Percentiles rank a stretch among this genome's conserved stretches.
phyloP scores from a whole-genome alignment of 2,797 vertebrate genomes.

The Ctenochaetus hawaiiensis region DNA sequence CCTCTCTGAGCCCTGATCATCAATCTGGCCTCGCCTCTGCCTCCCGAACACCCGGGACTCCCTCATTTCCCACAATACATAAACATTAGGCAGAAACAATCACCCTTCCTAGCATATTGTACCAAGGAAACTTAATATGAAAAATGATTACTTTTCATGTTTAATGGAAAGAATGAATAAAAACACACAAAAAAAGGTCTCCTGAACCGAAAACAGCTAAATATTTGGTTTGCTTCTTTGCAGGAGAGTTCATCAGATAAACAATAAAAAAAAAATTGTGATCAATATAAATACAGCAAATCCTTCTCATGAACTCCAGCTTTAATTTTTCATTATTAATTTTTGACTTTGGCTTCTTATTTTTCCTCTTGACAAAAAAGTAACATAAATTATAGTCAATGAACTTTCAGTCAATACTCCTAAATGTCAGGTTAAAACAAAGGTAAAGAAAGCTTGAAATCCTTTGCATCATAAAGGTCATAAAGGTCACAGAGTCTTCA shows the following conservation, averaged over 20 bases:
- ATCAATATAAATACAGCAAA: constrained; percentile 13
- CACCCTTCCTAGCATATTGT: constrained; percentile 57
- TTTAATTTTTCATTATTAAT: not conserved
- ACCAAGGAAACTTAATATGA: constrained; percentile 53
- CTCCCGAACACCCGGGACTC: constrained; percentile 40
- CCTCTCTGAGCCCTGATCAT: constrained; percentile 47
- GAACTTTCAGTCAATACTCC: not conserved
- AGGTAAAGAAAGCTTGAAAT: constrained; percentile 27
- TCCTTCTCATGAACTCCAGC: not conserved
- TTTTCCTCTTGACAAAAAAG: not conserved
- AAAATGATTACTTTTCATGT: constrained; percentile 63
- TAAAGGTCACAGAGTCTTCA: constrained; percentile 25
- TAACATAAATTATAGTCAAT: not conserved
- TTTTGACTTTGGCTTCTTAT: constrained; percentile 26
- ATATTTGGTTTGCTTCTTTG: constrained; percentile 18
- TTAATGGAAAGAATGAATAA: constrained; percentile 43
- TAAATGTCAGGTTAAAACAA: not conserved
- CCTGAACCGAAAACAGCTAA: constrained; percentile 4
- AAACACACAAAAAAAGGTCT: constrained; percentile 29
- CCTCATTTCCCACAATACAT: constrained; percentile 47
- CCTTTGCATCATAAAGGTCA: constrained; percentile 43
- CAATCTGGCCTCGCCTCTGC: constrained; percentile 39
- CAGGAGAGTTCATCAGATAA: not conserved
- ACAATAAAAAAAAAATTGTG: not conserved
- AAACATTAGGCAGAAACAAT: constrained; percentile 71